Percentiles rank a stretch among this genome's conserved stretches.
Conservation (phyloP, 2,113 vertebrate genomes). For the Pyrgilauda ruficollis region DNA sequence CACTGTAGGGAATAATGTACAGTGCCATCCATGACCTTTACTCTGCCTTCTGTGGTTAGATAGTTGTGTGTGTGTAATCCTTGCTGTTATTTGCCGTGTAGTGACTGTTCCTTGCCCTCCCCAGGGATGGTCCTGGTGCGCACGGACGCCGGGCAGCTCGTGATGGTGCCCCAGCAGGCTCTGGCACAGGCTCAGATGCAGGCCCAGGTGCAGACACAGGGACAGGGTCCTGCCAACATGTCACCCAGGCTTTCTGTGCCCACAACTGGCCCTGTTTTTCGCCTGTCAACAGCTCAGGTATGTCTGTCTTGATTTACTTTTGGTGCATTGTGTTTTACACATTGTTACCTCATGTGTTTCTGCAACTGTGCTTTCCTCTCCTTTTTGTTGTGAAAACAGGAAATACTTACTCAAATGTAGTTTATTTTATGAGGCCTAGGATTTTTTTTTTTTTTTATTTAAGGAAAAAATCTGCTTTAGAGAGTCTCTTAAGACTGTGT, state of each 20-base stretch:
- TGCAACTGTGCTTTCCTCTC: not conserved
- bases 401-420: not conserved
- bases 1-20: rapidly evolving
- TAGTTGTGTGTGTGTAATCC: rapidly evolving
- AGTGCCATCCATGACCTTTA: rapidly evolving
- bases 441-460: not conserved
- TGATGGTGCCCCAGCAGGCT: slow-evolving; percentile 88
- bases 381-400: not conserved
- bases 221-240: slow-evolving; percentile 70
- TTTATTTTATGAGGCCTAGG: not conserved
- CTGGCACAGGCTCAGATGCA: slow-evolving; percentile 80
- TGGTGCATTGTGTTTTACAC: not conserved
- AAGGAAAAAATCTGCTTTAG: not conserved
- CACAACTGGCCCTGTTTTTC: slow-evolving; percentile 77
- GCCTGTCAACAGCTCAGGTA: slow-evolving; percentile 83
- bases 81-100: rapidly evolving
- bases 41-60: not conserved
- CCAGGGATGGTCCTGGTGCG: slow-evolving; percentile 87
- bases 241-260: slow-evolving; percentile 79
- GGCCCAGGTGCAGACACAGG: slow-evolving; percentile 77
- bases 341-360: rapidly evolving
- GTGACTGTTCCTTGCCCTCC: not conserved
- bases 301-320: not conserved
- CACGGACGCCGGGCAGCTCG: slow-evolving; percentile 83
- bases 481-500: not conserved